phyloP scores from a whole-genome alignment of 2,113 vertebrate species.

The Suricata suricatta region DNA sequence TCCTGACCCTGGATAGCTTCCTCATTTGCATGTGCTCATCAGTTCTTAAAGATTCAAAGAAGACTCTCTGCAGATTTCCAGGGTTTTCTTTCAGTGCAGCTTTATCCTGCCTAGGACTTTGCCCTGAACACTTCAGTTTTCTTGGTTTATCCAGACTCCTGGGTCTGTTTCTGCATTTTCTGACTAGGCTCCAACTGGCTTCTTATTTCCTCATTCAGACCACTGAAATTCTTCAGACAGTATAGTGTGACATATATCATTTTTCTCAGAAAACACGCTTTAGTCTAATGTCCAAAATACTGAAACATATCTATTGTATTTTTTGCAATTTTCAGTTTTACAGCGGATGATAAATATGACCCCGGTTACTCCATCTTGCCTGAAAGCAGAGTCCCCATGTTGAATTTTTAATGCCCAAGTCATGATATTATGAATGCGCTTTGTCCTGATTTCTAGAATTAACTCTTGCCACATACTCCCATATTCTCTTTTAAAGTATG shows the following conservation, averaged over 20 bases:
- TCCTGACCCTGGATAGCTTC: not conserved
- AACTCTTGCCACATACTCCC: not conserved
- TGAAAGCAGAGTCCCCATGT: not conserved
- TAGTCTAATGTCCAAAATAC: not conserved
- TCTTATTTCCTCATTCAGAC: not conserved
- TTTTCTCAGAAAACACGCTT: not conserved
- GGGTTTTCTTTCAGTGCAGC: not conserved
- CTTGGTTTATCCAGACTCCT: not conserved
- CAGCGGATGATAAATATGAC: not conserved
- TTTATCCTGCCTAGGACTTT: not conserved
- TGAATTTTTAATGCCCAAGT: not conserved
- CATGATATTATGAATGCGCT: not conserved
- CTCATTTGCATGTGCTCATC: not conserved
- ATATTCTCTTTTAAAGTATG: not conserved
- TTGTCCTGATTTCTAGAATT: not conserved
- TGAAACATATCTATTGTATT: not conserved
- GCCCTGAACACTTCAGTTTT: not conserved
- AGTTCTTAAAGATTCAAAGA: not conserved
- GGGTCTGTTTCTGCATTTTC: not conserved
- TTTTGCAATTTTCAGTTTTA: not conserved
- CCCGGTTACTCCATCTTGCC: not conserved
- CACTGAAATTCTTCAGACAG: not conserved
- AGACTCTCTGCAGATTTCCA: not conserved
- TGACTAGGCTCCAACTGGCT: not conserved
- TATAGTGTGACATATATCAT: not conserved